Evolutionary conservation across 2,888 invertebrate species (phyloP), one percentile per base, ranked within the genome.

Genomic region (Graphium colonna): DNA sequence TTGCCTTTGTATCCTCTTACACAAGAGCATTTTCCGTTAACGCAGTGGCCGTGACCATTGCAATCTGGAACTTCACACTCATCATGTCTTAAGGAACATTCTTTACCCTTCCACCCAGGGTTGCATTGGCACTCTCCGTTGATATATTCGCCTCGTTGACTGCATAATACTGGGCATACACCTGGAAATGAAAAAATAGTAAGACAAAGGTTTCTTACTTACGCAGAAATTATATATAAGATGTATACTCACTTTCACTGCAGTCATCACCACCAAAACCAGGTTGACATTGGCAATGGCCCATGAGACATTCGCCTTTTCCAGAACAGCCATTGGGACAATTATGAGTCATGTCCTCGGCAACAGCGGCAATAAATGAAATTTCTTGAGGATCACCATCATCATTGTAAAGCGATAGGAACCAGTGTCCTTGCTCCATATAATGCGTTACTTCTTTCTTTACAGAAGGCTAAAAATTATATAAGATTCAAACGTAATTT

Each of bases 21-120:
- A 84, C 99, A 99, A 61, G 95, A 94, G 86, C 99, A 99, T 79
- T 96, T 95, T 57, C 98, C 99, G 74, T 97, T 96, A 60, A 96
- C 94, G 83, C 99, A 99, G 75, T 96, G 96, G 0, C 99, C 99
- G 73, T 98, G 97, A 5, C 97, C 97, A 75, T 96, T 97, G 86
- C 99, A 99, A 79, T 98, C 97, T 21, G 96, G 93, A 71, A 98
- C 96, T 89, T 98, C 97, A 83, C 99, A 99, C 88, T 98, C 98
- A 74, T 97, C 96, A 80, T 97, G 97, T 39, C 97, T 92, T 64
- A 98, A 89, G 42, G 97, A 96, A 81, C 99, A 99, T 82, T 99
- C 99, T 72, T 96, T 96, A 64, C 99, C 99, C 84, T 98, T 99
- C 98, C 98, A 99, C 43, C 98, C 98, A 1, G 97, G 96, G 83